phyloP scores from a whole-genome alignment of 2,797 vertebrate genomes.

The Poeciliopsis presidionis region DNA sequence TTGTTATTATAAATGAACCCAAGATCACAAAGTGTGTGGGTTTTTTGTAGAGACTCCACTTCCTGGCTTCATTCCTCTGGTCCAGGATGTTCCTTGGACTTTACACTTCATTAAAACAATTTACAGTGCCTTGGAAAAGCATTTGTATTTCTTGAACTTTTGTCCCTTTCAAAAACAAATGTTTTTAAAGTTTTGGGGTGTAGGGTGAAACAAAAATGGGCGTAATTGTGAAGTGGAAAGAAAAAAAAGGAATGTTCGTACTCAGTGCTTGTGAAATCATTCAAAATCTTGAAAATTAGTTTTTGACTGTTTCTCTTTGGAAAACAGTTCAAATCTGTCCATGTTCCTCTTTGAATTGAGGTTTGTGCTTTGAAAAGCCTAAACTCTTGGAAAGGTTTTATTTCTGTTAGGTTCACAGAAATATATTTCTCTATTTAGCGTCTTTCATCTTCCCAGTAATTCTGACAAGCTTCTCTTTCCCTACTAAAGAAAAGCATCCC shows the following conservation, averaged over 20 bases:
- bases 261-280: not conserved
- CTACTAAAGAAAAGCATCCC: not conserved
- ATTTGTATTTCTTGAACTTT: not conserved
- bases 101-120: not conserved
- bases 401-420: not conserved
- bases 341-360: not conserved
- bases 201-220: not conserved
- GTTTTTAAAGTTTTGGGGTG: not conserved
- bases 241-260: not conserved
- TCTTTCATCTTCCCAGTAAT: not conserved
- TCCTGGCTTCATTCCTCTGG: conserved; percentile 41
- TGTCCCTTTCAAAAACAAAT: not conserved
- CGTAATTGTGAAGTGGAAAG: not conserved
- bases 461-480: not conserved
- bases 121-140: not conserved
- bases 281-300: not conserved
- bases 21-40: conserved; percentile 20
- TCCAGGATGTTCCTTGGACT: not conserved
- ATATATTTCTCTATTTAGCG: not conserved
- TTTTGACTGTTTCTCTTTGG: not conserved
- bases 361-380: not conserved
- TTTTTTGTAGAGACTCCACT: conserved; percentile 27
- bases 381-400: not conserved
- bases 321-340: not conserved
- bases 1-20: conserved; percentile 35